phyloP scores from a whole-genome alignment of 2,113 vertebrate genomes.

The Podocnemis expansa region DNA sequence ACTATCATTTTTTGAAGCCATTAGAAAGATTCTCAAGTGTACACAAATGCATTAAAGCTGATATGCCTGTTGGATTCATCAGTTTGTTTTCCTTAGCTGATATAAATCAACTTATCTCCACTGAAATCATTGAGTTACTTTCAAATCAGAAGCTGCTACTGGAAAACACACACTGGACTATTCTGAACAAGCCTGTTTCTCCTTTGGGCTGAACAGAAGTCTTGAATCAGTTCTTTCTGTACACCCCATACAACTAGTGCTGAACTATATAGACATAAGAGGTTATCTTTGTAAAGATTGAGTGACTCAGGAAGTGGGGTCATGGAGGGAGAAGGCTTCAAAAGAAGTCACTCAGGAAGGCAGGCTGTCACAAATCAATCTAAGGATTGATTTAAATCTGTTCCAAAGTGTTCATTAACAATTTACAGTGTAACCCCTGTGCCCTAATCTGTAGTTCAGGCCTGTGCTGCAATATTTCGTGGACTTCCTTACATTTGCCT shows the following conservation, averaged over 20 bases:
- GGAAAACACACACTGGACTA: not conserved
- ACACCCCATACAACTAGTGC: not conserved
- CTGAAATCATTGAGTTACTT: not conserved
- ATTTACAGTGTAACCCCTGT: not conserved
- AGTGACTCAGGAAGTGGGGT: not conserved
- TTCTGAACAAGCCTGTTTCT: not conserved
- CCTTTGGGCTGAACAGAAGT: not conserved
- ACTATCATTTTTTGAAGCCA: not conserved
- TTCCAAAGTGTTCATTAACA: not conserved
- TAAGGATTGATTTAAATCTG: not conserved
- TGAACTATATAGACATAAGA: not conserved
- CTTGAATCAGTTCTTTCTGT: not conserved
- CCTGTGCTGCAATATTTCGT: not conserved
- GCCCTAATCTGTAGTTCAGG: not conserved
- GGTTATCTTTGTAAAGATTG: not conserved
- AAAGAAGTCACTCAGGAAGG: not conserved
- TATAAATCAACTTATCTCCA: fast-evolving
- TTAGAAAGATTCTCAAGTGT: not conserved
- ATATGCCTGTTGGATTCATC: not conserved
- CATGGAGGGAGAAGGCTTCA: not conserved
- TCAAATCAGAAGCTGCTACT: not conserved
- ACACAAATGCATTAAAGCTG: not conserved
- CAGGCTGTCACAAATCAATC: not conserved
- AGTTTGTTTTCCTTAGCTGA: not conserved
- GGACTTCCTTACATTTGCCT: not conserved